Conservation (phyloP, 2,797 vertebrate species). For the Spondyliosoma cantharus region DNA sequence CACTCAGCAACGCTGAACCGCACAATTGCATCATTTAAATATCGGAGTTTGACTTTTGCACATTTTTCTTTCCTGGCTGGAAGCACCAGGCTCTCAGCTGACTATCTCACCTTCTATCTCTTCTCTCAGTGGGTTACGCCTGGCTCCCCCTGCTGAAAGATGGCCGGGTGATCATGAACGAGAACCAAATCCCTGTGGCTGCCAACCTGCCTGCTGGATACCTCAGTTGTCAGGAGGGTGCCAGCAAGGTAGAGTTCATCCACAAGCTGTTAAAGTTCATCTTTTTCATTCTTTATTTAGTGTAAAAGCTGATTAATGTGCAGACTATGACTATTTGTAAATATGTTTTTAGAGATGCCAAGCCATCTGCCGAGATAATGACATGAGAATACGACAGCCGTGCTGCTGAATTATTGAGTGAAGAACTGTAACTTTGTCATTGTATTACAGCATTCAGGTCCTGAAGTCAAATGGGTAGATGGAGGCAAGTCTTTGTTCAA, state of each 20-base stretch:
- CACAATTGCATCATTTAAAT: not conserved
- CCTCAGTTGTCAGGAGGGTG: slow-evolving; percentile 90
- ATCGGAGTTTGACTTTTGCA: not conserved
- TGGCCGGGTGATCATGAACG: slow-evolving; percentile 91
- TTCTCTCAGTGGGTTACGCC: slow-evolving; percentile 90
- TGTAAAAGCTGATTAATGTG: not conserved
- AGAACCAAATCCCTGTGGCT: slow-evolving; percentile 90
- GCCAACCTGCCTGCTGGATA: slow-evolving; percentile 93
- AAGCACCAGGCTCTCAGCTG: slow-evolving; percentile 2
- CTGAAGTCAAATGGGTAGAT: slow-evolving; percentile 98
- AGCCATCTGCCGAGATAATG: not conserved
- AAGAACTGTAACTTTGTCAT: slow-evolving; percentile 12
- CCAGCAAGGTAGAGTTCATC: slow-evolving; percentile 87
- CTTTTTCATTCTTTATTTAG: not conserved
- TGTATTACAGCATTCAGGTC: slow-evolving; percentile 87
- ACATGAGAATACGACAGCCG: not conserved
- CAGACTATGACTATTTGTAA: not conserved
- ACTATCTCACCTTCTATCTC: slow-evolving; percentile 5
- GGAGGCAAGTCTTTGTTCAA: slow-evolving; percentile 94
- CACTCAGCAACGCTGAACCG: too few relatives aligned
- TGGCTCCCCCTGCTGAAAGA: slow-evolving; percentile 97
- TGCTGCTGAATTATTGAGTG: not conserved
- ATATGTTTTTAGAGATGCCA: not conserved
- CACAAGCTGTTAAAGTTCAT: not conserved
- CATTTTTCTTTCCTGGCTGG: slow-evolving; percentile 3